Evolutionary conservation across 2,113 vertebrate species (phyloP), one percentile per base, ranked within the genome.

Genomic region (Syrrhaptes paradoxus): DNA sequence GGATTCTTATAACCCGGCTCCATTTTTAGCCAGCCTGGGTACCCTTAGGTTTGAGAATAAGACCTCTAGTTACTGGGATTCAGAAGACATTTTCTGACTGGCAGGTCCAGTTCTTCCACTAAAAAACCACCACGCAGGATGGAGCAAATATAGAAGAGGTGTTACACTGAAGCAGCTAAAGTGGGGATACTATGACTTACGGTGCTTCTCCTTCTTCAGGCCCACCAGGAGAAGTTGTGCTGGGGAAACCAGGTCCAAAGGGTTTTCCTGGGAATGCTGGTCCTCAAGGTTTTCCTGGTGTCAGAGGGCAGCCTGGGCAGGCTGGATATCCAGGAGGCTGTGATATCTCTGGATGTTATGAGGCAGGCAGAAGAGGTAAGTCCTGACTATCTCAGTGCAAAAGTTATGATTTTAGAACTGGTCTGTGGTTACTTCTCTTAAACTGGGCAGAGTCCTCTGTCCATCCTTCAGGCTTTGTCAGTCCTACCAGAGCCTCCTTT

Each of bases 261-360:
- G 98, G 98, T 52, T 87, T 96, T 4, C 97, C 98, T 70, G 99
- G 99, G 13, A 97, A 89, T 32, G 32, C 86, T 18, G 98, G 98
- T 31, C 92, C 96, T 46, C 93, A 83, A 11, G 99, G 98, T 13
- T 93, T 97, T 80, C 85, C 98, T 0, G 98, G 98, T 55, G 61
- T 85, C 71, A 86, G 83, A 22, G 98, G 98, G 29, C 98, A 98
- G 90, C 93, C 91, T 14, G 99, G 98, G 32, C 98, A 98, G 87
- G 48, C 98, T 24, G 99, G 98, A 26, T 97, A 97, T 12, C 93
- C 98, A 3, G 99, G 98, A 11, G 94, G 91, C 12, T 99, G 99
- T 94, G 98, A 99, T 89, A 85, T 88, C 95, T 98, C 98, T 76
- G 98, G 98, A 45, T 99, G 99, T 77, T 97, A 97, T 1, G 91